A percentile compares a stretch with the other conserved stretches of the same genome.
These are phyloP conservation scores for Ophioninae sp. DNA, from an alignment of 2,888 invertebrate genomes.

Conservation along the genomic window DNA sequence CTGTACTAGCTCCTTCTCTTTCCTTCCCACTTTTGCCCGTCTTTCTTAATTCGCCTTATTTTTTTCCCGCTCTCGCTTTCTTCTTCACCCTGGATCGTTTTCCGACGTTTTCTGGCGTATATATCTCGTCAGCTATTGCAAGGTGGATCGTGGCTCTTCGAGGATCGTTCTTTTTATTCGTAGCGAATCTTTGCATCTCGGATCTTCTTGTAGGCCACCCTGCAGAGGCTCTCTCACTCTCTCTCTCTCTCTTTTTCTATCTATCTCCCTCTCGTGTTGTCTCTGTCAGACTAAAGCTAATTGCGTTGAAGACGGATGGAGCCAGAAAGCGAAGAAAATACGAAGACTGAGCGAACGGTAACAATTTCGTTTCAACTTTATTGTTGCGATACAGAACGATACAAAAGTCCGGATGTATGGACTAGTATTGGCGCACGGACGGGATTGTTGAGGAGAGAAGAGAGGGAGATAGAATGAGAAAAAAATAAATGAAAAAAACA, in stretches of 20 bases:
- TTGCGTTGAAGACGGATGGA: conserved; percentile 45
- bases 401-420: conserved; percentile 36
- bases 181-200: conserved; percentile 29
- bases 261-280: not conserved
- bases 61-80: conserved; percentile 43
- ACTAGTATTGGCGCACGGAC: conserved; percentile 31
- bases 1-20: conserved; percentile 22
- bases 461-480: conserved; percentile 35
- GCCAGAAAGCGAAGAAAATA: conserved; percentile 16
- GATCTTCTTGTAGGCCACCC: conserved; percentile 1
- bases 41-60: conserved; percentile 39
- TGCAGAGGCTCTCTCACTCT: too few species aligned
- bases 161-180: conserved; percentile 34
- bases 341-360: conserved; percentile 35
- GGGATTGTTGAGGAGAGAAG: conserved; percentile 33
- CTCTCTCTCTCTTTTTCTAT: not conserved
- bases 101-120: not conserved
- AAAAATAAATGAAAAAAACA: conserved; percentile 23
- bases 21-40: conserved; percentile 43
- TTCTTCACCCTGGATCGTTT: conserved; percentile 30
- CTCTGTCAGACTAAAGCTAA: conserved; percentile 44
- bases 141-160: conserved; percentile 14
- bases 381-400: conserved; percentile 32
- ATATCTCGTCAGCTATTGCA: not conserved
- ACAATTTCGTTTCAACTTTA: conserved; percentile 55